Evolutionary conservation across 2,797 vertebrate species (phyloP).

Genomic region (Aplochiton taeniatus): DNA sequence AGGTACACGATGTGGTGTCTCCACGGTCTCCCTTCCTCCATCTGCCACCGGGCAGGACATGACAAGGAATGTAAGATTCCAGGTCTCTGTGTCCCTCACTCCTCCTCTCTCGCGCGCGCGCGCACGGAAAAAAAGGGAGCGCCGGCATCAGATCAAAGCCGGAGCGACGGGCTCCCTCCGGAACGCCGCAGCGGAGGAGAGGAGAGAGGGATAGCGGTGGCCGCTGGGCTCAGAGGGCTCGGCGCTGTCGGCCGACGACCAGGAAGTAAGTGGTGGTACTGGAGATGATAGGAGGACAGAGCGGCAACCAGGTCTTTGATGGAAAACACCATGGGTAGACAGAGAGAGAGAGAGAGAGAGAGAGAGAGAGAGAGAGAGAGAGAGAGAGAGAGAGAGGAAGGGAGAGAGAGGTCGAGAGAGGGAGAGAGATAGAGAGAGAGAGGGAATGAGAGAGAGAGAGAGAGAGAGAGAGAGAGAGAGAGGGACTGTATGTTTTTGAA

Average conservation of each 20-base stretch:
- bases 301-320: too few relatives aligned
- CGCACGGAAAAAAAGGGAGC: constrained; percentile 44
- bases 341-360: too few relatives aligned
- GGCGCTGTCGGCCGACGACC: constrained; percentile 25
- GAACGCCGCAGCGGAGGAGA: constrained; percentile 20
- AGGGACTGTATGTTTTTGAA: too few relatives aligned
- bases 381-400: constrained; percentile 35
- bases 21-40: constrained; percentile 39
- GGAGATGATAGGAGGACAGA: too few relatives aligned
- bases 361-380: too few relatives aligned
- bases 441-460: too few relatives aligned
- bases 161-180: constrained; percentile 29
- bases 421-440: constrained; percentile 4
- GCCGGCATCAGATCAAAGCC: constrained; percentile 48
- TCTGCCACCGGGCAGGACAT: constrained; percentile 61
- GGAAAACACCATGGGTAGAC: too few relatives aligned
- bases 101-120: too few relatives aligned
- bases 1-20: constrained; percentile 15
- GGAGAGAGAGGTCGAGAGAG: constrained; percentile 13
- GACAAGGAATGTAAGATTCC: constrained; percentile 61
- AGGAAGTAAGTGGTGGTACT: too few relatives aligned
- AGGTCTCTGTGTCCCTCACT: constrained; percentile 39
- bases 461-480: constrained; percentile 1
- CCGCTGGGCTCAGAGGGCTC: too few relatives aligned
- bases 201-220: not conserved